Base-by-base conservation (phyloP, 37 sponge, comb jelly and placozoan species). In the Crambe crambe region DNA sequence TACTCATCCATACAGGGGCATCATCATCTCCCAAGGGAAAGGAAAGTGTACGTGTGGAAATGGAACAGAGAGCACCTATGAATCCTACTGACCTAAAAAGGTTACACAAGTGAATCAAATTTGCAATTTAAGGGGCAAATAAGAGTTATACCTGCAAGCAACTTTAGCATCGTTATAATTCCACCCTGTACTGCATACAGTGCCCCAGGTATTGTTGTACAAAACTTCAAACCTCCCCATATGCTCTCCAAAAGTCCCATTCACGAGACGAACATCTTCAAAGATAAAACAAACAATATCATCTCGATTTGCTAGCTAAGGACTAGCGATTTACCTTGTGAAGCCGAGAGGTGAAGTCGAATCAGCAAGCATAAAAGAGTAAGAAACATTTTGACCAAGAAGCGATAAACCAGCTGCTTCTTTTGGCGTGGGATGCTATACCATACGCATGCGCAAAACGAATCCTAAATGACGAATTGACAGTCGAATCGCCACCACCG, bases 141-240 rank as follows among this genome's bases (percentile, higher is more conserved):
- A 41, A 38, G 23, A 40, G 23, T 21, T 10, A 63, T 30, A 79
- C 79, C 79, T 67, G 79, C 79, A 79, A 44, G 69, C 79, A 26
- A 79, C 79, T 68, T 37, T 43, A 20, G 54, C 69, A 68, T 79
- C 79, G 20, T 27, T 10, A 44, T 42, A 54, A 10, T 43, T 64
- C 79, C 79, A 79, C 3, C 41, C 54, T 30, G 42, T 38, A 31
- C 68, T 66, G 31, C 79, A 79, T 27, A 79, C 51, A 26, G 68
- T 79, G n/a, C 79, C 79, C 79, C 79, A 79, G 25, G 79, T 79
- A 5, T 23, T 36, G 27, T 79, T 79, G 56, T 68, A 79, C 54
- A 68, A 8, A 17, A 79, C 38, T 40, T 79, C 79, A 15, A 79
- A 65, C 36, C 79, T 66, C 1, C 79, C 79, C 79, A 67, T 51